Evolutionary conservation across 2,113 vertebrate species (phyloP).

Genomic region (Syngnathus floridae): DNA sequence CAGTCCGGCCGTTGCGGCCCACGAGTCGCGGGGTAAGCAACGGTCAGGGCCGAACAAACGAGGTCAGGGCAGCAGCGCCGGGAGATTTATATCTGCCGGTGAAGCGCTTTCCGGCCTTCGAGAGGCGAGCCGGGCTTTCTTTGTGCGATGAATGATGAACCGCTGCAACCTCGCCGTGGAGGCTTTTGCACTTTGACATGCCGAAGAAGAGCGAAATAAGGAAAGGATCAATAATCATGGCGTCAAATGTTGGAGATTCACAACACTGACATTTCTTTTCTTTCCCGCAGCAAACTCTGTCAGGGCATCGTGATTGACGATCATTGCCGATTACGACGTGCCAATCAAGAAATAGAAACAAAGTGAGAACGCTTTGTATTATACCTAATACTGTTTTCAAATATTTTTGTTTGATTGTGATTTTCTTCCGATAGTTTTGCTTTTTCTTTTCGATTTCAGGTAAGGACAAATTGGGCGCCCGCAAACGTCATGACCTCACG

Average conservation of each 20-base stretch:
- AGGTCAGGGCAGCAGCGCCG: constrained; percentile 57
- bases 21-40: constrained; percentile 28
- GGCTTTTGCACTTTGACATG: constrained; percentile 37
- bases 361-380: background rate
- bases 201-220: constrained; percentile 17
- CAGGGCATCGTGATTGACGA: constrained; percentile 5
- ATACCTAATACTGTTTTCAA: no score
- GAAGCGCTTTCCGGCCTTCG: constrained; percentile 36
- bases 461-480: constrained; percentile 16
- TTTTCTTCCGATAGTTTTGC: no score
- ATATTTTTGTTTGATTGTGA: no score
- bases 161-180: constrained; percentile 27
- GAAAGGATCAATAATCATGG: constrained; percentile 10
- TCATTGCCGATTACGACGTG: constrained; percentile 17
- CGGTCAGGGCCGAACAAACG: constrained; percentile 62
- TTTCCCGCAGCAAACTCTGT: constrained; percentile 7
- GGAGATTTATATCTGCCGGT: constrained; percentile 59
- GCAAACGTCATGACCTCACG: constrained; percentile 45
- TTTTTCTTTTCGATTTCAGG: background rate
- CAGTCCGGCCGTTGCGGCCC: constrained; percentile 40
- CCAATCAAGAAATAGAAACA: constrained; percentile 4
- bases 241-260: constrained; percentile 8
- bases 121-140: constrained; percentile 24
- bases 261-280: constrained; percentile 12
- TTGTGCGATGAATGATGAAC: constrained; percentile 46